phyloP scores from a whole-genome alignment of 2,113 vertebrate genomes.

The Entosphenus tridentatus region DNA sequence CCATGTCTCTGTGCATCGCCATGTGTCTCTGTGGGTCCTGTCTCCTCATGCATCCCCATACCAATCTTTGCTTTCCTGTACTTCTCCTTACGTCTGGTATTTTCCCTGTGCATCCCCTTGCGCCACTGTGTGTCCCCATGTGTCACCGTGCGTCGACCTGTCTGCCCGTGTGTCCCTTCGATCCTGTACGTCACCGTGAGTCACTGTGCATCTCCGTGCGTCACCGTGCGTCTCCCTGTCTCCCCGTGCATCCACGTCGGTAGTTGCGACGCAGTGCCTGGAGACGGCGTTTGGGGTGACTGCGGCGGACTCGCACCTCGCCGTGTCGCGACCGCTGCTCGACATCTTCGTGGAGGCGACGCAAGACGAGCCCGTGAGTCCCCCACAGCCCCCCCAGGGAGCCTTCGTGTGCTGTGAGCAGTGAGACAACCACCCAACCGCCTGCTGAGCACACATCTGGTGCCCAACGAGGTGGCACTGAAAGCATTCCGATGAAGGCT shows the following conservation, averaged over 20 bases:
- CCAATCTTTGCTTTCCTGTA: too few species aligned
- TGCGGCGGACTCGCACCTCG: conserved; percentile 39
- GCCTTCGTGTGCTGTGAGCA: too few species aligned
- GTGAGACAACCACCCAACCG: too few species aligned
- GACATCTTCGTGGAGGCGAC: conserved; percentile 40
- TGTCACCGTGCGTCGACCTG: too few species aligned
- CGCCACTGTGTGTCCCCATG: too few species aligned
- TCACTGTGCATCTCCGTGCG: not conserved
- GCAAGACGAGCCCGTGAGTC: not conserved
- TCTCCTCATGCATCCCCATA: not conserved
- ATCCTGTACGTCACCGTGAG: not conserved
- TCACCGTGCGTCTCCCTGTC: not conserved
- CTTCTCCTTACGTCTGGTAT: too few species aligned
- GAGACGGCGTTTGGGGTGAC: conserved; percentile 77
- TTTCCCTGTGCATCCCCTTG: too few species aligned
- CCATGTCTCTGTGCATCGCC: not conserved
- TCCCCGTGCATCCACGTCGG: not conserved
- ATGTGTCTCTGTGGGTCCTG: not conserved
- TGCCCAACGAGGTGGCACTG: too few species aligned
- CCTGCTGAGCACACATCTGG: too few species aligned
- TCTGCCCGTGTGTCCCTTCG: too few species aligned
- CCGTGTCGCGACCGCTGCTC: conserved; percentile 41
- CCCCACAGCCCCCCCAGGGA: too few species aligned
- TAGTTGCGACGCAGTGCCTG: conserved; percentile 86
- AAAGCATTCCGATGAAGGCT: too few species aligned